phyloP scores from a whole-genome alignment of 64 coral and sea anemone species.

The Pachyseris speciosa region DNA sequence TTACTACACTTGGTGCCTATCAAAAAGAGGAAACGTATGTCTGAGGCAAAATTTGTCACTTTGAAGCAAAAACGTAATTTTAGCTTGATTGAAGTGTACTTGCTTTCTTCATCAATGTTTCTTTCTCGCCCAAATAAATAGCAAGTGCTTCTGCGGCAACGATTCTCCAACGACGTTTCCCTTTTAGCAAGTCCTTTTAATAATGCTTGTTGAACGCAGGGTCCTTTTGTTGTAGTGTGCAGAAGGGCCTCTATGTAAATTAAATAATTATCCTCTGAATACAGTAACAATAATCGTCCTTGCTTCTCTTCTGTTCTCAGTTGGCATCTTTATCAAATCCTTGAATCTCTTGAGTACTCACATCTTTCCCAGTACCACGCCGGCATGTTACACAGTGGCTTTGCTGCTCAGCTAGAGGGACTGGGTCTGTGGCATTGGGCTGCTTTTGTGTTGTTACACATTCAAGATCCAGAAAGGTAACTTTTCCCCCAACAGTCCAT shows the following conservation, averaged over 20 bases:
- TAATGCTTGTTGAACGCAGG: too few relatives aligned
- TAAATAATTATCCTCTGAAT: background rate
- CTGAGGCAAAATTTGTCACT: too few relatives aligned
- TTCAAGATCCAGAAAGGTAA: conserved; percentile 73
- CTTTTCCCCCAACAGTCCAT: background rate
- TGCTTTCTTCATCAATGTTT: too few relatives aligned
- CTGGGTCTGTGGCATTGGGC: conserved; percentile 97
- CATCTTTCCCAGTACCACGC: conserved; percentile 85
- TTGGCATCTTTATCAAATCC: conserved; percentile 90
- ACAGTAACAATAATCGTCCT: background rate
- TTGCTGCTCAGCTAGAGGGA: conserved; percentile 94
- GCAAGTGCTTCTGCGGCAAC: too few relatives aligned
- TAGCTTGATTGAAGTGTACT: too few relatives aligned
- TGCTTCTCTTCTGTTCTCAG: conserved; percentile 36
- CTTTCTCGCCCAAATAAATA: too few relatives aligned
- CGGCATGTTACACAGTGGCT: conserved; percentile 73
- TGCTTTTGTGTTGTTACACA: conserved; percentile 90
- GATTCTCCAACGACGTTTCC: too few relatives aligned
- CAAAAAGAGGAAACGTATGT: too few relatives aligned
- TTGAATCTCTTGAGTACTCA: conserved; percentile 84
- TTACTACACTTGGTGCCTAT: too few relatives aligned
- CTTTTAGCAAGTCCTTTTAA: too few relatives aligned
- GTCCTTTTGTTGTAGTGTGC: too few relatives aligned
- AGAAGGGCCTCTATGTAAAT: background rate
- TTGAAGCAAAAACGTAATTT: too few relatives aligned